Percentiles rank a stretch among this genome's conserved stretches.
phyloP scores from a whole-genome alignment of 64 coral and sea anemone species.

The Porites lutea region DNA sequence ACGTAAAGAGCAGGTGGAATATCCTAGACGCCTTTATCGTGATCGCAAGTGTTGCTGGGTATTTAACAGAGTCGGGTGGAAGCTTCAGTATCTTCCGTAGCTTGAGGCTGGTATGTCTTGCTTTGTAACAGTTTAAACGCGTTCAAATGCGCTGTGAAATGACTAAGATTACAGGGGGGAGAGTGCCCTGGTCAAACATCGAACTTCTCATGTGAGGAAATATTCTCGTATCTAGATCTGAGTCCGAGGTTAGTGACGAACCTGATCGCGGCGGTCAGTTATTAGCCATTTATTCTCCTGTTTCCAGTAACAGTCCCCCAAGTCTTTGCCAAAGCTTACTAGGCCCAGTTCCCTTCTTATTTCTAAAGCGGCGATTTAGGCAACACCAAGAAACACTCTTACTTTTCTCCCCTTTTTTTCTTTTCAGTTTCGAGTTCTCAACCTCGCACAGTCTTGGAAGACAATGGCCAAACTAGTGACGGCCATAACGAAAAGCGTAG shows the following conservation, averaged over 20 bases:
- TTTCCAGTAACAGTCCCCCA: no score
- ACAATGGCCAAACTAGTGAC: constrained; percentile 91
- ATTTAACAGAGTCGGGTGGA: constrained; percentile 57
- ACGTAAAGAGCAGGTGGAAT: constrained; percentile 95
- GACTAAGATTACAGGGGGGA: no score
- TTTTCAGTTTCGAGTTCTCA: constrained; percentile 80
- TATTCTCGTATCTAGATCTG: no score
- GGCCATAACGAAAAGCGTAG: constrained; percentile 89
- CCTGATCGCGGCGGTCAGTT: no score
- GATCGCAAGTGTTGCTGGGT: constrained; percentile 82
- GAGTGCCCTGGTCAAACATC: no score
- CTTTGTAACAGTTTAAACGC: neutral
- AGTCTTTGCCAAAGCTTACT: no score
- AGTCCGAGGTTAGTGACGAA: no score
- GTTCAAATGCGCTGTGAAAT: neutral
- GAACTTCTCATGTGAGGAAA: no score
- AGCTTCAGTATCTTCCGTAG: constrained; percentile 92
- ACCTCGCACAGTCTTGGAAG: constrained; percentile 93
- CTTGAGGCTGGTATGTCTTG: constrained; percentile 75
- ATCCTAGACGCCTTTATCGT: constrained; percentile 89
- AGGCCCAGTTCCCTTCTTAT: no score
- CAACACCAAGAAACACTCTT: neutral
- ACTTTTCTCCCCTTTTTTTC: neutral
- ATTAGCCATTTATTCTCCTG: no score
- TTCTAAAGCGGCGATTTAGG: neutral